Base-by-base conservation (phyloP, 1,140 invertebrate genomes). In the Pogonomyrmex barbatus region DNA sequence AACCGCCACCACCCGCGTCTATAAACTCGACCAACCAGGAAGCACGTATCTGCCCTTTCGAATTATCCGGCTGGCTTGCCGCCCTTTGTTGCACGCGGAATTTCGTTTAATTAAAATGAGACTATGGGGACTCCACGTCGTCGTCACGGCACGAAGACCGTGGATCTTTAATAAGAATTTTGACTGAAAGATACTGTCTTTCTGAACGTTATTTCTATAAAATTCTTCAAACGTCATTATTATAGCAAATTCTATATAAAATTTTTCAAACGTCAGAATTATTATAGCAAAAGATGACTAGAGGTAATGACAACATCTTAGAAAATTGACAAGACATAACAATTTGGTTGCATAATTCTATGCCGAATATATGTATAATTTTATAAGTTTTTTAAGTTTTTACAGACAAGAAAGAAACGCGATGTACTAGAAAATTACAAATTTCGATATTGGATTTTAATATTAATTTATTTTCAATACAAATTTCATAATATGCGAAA, bases 81-180 rank as follows among this genome's bases (percentile, higher is more conserved):
- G 90, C 90, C 90, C 90, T 91, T 91, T 91, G 90, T 91, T 89
- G 78, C 84, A 84, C 82, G 73, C 85, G 90, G 90, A 91, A 91
- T 91, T 91, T 91, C 89, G 89, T 91, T 91, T 91, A 91, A 91
- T 91, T 91, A 91, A 91, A 91, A 91, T 86, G 89, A 92, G 83
- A 90, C 89, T 85, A 71, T 65, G 86, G 77, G 82, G 71, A 63
- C 71, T n/a, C 36, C 36, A 42, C 50, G 45, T 42, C 14, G 52
- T 71, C 67, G 73, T 42, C 42, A 62, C 56, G 47, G 30, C 30
- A 36, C 73, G 73, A 78, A 65, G 56, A 65, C 36, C 14, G 56
- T 68, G 60, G 62, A 63, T 85, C 62, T 78, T 24, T 86, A 86
- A 86, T 83, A 75, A 67, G 73, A 65, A 9, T 50, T 54, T 36